A percentile compares a stretch with the other conserved stretches of the same genome.
Evolutionary conservation across 37 sponge, comb jelly and placozoan genomes (phyloP).

Genomic region (Axinella damicornis): DNA sequence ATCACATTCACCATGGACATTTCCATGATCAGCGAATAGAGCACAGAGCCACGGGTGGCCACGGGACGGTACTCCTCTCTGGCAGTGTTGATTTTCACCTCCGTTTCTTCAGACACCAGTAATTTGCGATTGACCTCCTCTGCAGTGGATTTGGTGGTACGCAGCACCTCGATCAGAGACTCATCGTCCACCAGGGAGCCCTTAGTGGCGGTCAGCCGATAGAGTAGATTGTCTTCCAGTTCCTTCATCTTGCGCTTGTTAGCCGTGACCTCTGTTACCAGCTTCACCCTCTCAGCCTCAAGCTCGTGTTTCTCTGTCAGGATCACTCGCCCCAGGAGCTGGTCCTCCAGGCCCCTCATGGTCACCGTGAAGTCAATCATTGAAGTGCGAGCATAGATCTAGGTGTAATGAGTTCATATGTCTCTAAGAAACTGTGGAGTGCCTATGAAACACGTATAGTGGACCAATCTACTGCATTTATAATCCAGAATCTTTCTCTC

Average conservation of each 20-base stretch:
- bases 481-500: neutral
- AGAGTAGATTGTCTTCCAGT: constrained; percentile 96
- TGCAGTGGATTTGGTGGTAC: constrained; percentile 94
- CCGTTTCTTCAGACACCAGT: constrained; percentile 94
- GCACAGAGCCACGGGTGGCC: constrained; percentile 96
- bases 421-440: no score
- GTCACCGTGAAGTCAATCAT: constrained; percentile 99
- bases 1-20: constrained; percentile 99
- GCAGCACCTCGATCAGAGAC: constrained; percentile 92
- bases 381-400: constrained; percentile 89
- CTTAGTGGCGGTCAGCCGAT: constrained; percentile 94
- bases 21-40: constrained; percentile 98
- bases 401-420: no score
- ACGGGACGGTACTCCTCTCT: constrained; percentile 99
- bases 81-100: constrained; percentile 94
- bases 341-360: constrained; percentile 98
- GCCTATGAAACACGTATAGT: neutral
- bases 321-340: constrained; percentile 97
- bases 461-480: neutral
- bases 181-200: constrained; percentile 99
- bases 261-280: constrained; percentile 95
- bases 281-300: constrained; percentile 91
- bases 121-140: constrained; percentile 97
- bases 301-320: constrained; percentile 98
- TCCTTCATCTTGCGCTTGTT: constrained; percentile 99